Base-by-base conservation (phyloP, 2,888 invertebrate species). In the Subacronicta megacephala region DNA sequence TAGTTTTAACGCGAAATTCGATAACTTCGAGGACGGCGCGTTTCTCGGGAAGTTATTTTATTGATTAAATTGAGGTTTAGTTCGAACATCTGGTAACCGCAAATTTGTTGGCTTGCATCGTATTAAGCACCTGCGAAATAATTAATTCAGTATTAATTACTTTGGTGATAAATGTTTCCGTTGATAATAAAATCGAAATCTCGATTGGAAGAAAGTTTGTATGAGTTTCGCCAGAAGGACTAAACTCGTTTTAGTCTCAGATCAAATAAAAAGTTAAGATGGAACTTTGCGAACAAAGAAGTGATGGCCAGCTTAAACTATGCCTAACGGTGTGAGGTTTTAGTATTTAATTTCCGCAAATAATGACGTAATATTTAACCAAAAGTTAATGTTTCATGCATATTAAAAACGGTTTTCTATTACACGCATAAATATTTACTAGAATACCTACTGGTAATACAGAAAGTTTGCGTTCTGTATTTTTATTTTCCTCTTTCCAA, bases 11-110 rank as follows among this genome's bases (percentile, higher is more conserved):
- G 44, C 44, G 76, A 75, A 74, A 50, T 64, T 49, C 51, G 54
- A 61, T 62, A 53, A 57, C 47, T 58, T 69, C 46, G 38, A 47
- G 55, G 62, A 58, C 64, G 72, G 13, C 20, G 46, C 46, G 42
- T 68, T 72, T 78, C 72, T 52, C 37, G 64, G 73, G 69, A 79
- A 73, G 46, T 66, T 76, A 54, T 51, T 80, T 78, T 80, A 73
- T 79, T 67, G 72, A 65, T 72, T 45, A 54, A 63, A 73, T 77
- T 77, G 64, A 65, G 69, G 78, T 78, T 78, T 77, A 70, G 68
- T 65, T 53, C 56, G 38, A 56, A 51, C 78, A 78, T 80, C 77
- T 81, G 80, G 47, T 62, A 54, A 62, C 63, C 64, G 60, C 41
- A 51, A 62, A 53, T 59, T 40, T 68, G 62, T 70, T n/a, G 66